Conservation (phyloP, 2,113 vertebrate species). For the Alaudala cheleensis region DNA sequence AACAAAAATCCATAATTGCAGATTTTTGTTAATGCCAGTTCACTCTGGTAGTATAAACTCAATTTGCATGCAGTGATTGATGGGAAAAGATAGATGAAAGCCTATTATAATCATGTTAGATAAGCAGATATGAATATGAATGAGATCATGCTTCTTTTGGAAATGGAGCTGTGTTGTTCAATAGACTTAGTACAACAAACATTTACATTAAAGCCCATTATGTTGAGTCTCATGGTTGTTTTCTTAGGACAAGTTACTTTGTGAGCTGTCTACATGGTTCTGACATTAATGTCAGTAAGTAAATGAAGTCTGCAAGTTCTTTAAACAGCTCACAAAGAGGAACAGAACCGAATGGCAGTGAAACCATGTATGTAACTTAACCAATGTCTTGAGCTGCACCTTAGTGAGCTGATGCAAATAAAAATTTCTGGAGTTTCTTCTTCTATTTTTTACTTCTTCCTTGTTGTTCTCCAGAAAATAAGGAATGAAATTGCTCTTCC, state of each 20-base stretch:
- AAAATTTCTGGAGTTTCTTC: background rate
- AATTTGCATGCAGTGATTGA: constrained; percentile 1
- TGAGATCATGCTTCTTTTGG: background rate
- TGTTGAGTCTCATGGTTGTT: background rate
- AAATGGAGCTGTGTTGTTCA: constrained; percentile 12
- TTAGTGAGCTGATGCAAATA: background rate
- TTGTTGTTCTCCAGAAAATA: background rate
- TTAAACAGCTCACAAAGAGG: background rate
- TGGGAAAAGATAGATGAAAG: constrained; percentile 11
- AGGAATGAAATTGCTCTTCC: background rate
- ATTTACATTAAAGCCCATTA: background rate
- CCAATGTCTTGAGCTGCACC: background rate
- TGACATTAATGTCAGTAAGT: background rate
- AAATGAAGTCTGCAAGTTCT: background rate
- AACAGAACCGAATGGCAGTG: background rate
- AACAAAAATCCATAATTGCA: background rate
- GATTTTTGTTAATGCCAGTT: background rate
- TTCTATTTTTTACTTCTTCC: background rate
- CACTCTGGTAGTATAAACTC: constrained; percentile 1
- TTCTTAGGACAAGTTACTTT: background rate
- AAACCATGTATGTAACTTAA: background rate
- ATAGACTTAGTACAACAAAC: background rate
- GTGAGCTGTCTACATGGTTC: background rate
- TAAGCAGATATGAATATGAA: constrained; percentile 47
- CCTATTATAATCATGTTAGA: constrained; percentile 11